phyloP scores from a whole-genome alignment of 2,113 vertebrate genomes.

The Lepus timidus region DNA sequence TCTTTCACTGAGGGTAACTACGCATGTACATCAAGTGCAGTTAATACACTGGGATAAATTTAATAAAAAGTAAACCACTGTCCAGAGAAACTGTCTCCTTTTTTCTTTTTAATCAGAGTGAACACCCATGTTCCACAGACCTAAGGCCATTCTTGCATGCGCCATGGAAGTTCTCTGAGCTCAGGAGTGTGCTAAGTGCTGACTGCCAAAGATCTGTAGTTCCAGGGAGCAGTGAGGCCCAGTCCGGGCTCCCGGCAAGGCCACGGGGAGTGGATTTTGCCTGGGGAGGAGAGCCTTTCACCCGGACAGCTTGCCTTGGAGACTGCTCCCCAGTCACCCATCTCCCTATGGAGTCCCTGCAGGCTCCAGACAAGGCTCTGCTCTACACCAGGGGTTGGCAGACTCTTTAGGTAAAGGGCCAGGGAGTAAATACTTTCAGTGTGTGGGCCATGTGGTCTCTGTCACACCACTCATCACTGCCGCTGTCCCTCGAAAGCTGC shows the following conservation, averaged over 20 bases:
- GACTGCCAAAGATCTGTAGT: too few relatives aligned
- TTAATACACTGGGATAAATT: not conserved
- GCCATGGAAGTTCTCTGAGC: not conserved
- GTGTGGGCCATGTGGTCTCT: not conserved
- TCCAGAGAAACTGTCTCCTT: not conserved
- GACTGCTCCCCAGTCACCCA: not conserved
- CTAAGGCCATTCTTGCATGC: not conserved
- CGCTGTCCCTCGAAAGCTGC: not conserved
- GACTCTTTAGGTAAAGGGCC: not conserved
- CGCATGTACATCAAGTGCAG: not conserved
- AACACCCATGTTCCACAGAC: not conserved
- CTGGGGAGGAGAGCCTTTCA: not conserved
- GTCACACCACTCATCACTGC: not conserved
- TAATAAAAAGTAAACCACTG: not conserved
- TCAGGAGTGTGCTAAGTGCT: not conserved
- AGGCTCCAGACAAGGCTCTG: not conserved
- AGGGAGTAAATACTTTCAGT: not conserved
- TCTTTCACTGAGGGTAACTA: not conserved
- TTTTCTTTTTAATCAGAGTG: not conserved
- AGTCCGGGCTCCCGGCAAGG: not conserved
- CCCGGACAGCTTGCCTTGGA: not conserved
- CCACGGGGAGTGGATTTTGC: fast-evolving
- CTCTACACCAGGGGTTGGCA: not conserved
- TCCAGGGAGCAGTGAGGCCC: not conserved
- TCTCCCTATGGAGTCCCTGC: not conserved